Evolutionary conservation across 2,888 invertebrate species (phyloP), one percentile per base, ranked within the genome.

Genomic region (Diarsia dahlii): DNA sequence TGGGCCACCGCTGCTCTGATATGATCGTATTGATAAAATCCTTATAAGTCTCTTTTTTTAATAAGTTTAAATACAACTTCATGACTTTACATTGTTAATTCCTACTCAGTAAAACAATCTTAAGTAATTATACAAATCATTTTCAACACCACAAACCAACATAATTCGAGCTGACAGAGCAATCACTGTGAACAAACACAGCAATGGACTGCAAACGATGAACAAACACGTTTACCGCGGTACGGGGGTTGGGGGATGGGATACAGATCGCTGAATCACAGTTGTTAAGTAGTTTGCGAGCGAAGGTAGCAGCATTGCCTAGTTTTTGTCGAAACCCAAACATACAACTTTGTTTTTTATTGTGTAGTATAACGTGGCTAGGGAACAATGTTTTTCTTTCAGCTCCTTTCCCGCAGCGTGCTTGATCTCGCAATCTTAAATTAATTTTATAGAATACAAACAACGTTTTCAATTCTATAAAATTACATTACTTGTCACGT

Each of bases 221-320:
- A 60, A 54, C 67, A 64, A 82, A 72, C 60, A 82, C 65, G 46
- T 65, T 69, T 48, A 34, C 15, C 34, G 20, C 28, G n/a, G 20
- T 8, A n/a, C 9, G 13, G 45, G 10, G 3, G n/a, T 58, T 50
- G 20, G 23, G 45, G 56, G 50, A 52, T 50, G 23, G 46, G 65
- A 39, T 56, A 69, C 28, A 81, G 46, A 80, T 62, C 20, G 71
- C 74, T 81, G 78, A 78, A 74, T 81, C 81, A 81, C 77, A 62
- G 52, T 84, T 73, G 85, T 71, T 67, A 70, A 71, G 65, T 70
- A 84, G 71, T 84, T 82, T 67, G 52, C 46, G 20, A 15, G 46
- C n/a, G 48, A 48, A 71, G 71, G 69, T 71, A 74, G 69, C 73
- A 74, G 45, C 45, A 39, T 66, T 76, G 60, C 62, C 67, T 50